Base-by-base conservation (phyloP, 2,113 vertebrate genomes). In the Cheirogaleus medius region DNA sequence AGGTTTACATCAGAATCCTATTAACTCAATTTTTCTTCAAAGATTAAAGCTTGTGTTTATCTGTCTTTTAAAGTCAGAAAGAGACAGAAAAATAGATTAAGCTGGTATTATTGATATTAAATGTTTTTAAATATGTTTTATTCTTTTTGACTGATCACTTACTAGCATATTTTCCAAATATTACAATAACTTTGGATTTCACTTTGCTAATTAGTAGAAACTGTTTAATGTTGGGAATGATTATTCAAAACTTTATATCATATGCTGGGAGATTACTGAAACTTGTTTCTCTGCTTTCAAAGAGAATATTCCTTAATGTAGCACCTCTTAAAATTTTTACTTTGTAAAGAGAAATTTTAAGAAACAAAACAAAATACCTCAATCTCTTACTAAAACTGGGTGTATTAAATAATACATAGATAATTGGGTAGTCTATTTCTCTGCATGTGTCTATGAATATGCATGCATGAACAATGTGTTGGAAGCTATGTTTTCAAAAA, bases 141-240 rank as follows among this genome's bases (percentile, higher is more conserved):
- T 63, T 14, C 27, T 80, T 77, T 84, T 52, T 91, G 20, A 44
- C 49, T 37, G 20, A 20, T 49, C 37, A 29, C 42, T 81, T 87
- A 58, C 42, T 82, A 82, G 5, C 20, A 71, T 94, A 84, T 54
- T 89, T 25, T 64, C 7, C 39, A 37, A 81, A 17, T n/a, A 64
- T 84, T 88, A 66, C 10, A 80, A 49, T 64, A 83, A 60, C 11
- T 73, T 87, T 94, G 58, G 47, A 86, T 81, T 96, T 96, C 18
- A 91, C 11, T 54, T 83, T 68, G 1, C 39, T 81, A 94, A 73
- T 94, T 39, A 66, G 15, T 47, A 63, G 15, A 86, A 81, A 76
- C 5, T 81, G 13, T 39, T 90, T 68, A 34, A 85, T 52, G 0
- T 42, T 76, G 39, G 54, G 12, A 63, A 8, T 74, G 34, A 25